Evolutionary conservation across 1,140 invertebrate genomes (phyloP).

Genomic region (Brevipalpus yothersi): DNA sequence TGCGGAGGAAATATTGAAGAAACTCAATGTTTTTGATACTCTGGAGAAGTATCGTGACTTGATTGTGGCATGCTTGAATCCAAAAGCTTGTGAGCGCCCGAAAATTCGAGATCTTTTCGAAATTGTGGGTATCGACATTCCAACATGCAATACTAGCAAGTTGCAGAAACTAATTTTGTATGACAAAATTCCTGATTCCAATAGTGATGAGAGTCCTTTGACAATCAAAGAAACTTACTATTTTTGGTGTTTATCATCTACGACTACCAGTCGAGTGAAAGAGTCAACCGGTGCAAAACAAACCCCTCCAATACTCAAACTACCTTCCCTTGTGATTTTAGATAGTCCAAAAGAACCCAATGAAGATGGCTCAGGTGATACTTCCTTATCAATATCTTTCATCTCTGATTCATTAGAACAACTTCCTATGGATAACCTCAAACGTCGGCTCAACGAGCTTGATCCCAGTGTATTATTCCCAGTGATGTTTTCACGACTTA

Average conservation of each 20-base stretch:
- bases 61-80: neutral
- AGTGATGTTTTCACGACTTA: constrained; percentile 14
- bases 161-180: neutral
- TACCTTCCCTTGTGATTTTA: constrained; percentile 5
- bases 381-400: neutral
- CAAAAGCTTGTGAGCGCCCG: neutral
- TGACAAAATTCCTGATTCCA: neutral
- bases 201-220: neutral
- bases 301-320: constrained; percentile 4
- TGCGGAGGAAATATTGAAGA: constrained; percentile 3
- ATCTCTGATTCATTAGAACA: neutral
- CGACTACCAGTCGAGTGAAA: neutral
- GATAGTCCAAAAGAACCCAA: constrained; percentile 1
- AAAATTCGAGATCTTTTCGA: constrained; percentile 2
- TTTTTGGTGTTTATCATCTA: constrained; percentile 9
- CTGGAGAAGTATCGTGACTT: constrained; percentile 1
- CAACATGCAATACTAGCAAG: neutral
- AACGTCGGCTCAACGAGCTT: constrained; percentile 14
- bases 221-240: constrained; percentile 10
- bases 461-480: constrained; percentile 8
- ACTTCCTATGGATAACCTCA: constrained; percentile 49
- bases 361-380: neutral
- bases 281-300: constrained; percentile 4
- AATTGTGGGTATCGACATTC: neutral
- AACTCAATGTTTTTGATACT: neutral